Conservation (phyloP, 2,888 invertebrate species). For the Anoplius nigerrimus region DNA sequence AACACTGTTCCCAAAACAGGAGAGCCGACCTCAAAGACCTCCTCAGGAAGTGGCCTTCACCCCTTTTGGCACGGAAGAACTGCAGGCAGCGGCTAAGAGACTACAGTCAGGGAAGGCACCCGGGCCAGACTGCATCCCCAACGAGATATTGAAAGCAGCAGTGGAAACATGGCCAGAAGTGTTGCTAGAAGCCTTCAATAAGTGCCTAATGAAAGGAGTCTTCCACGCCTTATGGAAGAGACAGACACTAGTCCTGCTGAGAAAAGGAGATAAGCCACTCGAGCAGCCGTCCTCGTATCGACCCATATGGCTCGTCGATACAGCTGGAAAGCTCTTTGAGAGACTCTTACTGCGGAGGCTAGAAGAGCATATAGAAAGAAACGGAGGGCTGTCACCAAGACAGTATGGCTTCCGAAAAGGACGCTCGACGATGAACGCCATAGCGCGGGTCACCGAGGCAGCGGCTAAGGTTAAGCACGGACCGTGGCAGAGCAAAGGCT, state of each 20-base stretch:
- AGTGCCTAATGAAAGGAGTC: background rate
- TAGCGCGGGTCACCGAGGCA: background rate
- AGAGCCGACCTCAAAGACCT: too few species aligned
- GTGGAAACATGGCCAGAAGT: background rate
- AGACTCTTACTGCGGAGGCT: background rate
- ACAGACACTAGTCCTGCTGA: background rate
- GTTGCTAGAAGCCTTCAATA: background rate
- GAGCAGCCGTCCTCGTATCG: too few species aligned
- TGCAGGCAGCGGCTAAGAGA: too few species aligned
- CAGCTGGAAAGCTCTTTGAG: background rate
- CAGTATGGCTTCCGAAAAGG: conserved; percentile 10
- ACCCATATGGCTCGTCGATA: too few species aligned
- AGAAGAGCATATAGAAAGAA: background rate
- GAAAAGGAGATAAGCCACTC: too few species aligned
- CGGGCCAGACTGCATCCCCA: too few species aligned
- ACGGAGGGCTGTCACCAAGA: background rate
- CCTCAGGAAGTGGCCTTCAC: too few species aligned
- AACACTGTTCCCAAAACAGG: too few species aligned
- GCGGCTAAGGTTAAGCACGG: too few species aligned
- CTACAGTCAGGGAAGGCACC: too few species aligned
- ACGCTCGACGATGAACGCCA: background rate
- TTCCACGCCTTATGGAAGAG: conserved; percentile 2
- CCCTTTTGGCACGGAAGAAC: too few species aligned
- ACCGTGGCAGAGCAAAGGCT: background rate
- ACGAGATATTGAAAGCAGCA: background rate